These are phyloP conservation scores for Perizoma affinitatum DNA, from an alignment of 2,888 invertebrate species.

Conservation along the genomic window DNA sequence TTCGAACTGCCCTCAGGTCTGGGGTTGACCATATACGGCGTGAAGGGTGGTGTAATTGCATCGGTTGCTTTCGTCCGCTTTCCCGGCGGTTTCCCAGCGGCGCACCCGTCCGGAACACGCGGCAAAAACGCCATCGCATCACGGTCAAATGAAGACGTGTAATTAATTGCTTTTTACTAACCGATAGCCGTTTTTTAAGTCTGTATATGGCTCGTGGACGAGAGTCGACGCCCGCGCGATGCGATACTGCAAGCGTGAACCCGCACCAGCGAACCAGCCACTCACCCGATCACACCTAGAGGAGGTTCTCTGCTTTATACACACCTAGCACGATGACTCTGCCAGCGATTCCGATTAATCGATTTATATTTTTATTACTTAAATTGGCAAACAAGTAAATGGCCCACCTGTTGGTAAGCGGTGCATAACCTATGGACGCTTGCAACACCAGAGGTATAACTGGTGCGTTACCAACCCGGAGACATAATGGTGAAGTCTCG, in stretches of 20 bases:
- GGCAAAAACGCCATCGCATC: conserved; percentile 69
- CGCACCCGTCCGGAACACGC: conserved; percentile 62
- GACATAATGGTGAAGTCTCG: too few species aligned
- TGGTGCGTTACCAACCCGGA: too few species aligned
- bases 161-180: conserved; percentile 73
- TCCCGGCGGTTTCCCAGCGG: conserved; percentile 68
- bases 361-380: too few species aligned
- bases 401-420: too few species aligned
- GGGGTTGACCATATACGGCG: conserved; percentile 45
- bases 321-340: too few species aligned
- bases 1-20: conserved; percentile 39
- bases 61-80: conserved; percentile 43
- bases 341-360: too few species aligned
- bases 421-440: too few species aligned
- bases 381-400: too few species aligned
- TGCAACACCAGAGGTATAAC: too few species aligned
- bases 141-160: conserved; percentile 82
- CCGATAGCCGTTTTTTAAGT: conserved; percentile 63
- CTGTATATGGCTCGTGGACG: conserved; percentile 63
- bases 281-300: conserved; percentile 5
- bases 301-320: background rate
- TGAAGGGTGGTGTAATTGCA: conserved; percentile 46
- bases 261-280: conserved; percentile 1
- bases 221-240: conserved; percentile 70
- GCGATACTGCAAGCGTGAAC: conserved; percentile 60